Conservation (phyloP, 2,797 vertebrate genomes). For the Ambastaia sidthimunki region DNA sequence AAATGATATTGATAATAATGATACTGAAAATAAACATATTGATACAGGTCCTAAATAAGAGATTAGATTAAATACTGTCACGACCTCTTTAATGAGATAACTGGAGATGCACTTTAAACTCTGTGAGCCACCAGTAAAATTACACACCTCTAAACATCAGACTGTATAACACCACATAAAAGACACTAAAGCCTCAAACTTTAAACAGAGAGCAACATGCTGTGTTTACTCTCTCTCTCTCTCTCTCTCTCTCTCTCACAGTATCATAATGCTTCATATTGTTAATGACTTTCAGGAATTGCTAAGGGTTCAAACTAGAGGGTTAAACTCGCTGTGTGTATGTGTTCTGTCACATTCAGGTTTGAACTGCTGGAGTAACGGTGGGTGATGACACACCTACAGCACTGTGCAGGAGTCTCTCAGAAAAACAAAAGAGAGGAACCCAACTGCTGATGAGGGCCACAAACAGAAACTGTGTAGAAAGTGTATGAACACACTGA, state of each 20-base stretch:
- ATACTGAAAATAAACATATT: no score
- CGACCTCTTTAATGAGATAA: no score
- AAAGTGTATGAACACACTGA: neutral
- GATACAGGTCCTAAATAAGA: no score
- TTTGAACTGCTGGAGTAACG: neutral
- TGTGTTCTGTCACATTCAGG: neutral
- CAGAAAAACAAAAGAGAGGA: neutral
- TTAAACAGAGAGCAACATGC: neutral
- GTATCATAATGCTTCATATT: neutral
- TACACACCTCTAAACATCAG: neutral
- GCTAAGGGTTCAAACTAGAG: neutral
- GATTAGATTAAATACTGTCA: no score
- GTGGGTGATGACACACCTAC: neutral
- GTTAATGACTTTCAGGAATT: conserved; percentile 27
- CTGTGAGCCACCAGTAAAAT: no score
- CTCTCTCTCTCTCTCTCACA: neutral
- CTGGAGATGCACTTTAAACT: no score
- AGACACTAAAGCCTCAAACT: no score
- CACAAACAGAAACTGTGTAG: neutral
- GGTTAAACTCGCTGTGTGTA: neutral
- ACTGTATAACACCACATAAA: neutral
- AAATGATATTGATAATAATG: no score
- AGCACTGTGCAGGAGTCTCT: neutral
- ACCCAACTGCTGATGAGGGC: neutral
- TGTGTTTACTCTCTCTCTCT: neutral